Conservation (phyloP, 1,140 invertebrate genomes). For the Leptopilina clavipes region DNA sequence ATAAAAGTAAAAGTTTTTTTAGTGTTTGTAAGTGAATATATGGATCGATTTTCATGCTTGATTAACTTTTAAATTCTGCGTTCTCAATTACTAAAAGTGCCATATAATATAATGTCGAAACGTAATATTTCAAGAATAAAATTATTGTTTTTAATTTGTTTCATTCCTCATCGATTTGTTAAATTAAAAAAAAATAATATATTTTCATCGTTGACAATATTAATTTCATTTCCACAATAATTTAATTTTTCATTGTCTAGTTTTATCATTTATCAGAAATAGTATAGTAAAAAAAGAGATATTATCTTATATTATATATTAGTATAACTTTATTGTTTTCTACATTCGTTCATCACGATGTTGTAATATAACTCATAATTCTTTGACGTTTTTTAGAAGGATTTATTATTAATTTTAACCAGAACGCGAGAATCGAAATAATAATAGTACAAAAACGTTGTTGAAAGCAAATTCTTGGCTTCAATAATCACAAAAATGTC, state of each 20-base stretch:
- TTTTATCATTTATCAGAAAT: neutral
- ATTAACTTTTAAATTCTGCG: conserved; percentile 24
- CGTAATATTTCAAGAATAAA: neutral
- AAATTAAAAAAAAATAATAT: too few species aligned
- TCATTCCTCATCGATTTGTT: too few species aligned
- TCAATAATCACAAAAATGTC: neutral
- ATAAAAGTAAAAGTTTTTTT: conserved; percentile 1
- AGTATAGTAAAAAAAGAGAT: neutral
- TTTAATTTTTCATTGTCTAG: neutral
- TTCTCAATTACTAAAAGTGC: conserved; percentile 37
- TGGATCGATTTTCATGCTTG: conserved; percentile 36
- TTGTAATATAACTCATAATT: neutral
- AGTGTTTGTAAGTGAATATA: conserved; percentile 27
- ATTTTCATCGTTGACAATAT: neutral
- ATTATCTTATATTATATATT: neutral
- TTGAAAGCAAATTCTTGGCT: neutral
- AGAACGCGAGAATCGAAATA: neutral
- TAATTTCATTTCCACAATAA: neutral
- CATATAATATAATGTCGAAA: neutral
- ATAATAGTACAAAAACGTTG: neutral
- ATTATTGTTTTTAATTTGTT: too few species aligned
- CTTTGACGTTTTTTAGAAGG: too few species aligned
- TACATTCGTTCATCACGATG: neutral
- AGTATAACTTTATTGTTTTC: neutral
- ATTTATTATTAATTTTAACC: neutral